phyloP scores from a whole-genome alignment of 1,140 invertebrate genomes.

The Drosophila baimaii region DNA sequence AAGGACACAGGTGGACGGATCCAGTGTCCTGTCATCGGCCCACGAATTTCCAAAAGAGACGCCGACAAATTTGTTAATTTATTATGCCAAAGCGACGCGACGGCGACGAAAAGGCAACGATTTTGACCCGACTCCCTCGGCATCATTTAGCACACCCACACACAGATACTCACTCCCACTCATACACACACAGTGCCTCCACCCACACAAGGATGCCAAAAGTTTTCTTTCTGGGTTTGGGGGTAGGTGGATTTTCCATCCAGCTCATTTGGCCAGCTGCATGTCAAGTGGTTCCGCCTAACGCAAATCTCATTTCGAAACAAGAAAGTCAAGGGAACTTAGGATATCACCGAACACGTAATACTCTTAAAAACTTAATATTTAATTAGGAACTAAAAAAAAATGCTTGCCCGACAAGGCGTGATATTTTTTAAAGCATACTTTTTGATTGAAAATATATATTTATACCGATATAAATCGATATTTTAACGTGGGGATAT shows the following conservation, averaged over 20 bases:
- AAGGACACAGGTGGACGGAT: constrained; percentile 72
- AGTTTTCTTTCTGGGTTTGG: constrained; percentile 25
- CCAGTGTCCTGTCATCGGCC: constrained; percentile 67
- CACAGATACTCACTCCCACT: constrained; percentile 6
- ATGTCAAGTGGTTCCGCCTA: constrained; percentile 68
- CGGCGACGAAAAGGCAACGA: constrained; percentile 42
- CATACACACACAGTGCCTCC: not conserved
- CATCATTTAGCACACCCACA: constrained; percentile 61
- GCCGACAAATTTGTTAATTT: constrained; percentile 82
- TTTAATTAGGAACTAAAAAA: not conserved
- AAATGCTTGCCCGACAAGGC: fast-evolving
- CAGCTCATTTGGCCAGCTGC: constrained; percentile 55
- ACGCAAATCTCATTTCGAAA: constrained; percentile 74
- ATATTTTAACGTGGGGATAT: no score
- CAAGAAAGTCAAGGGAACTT: constrained; percentile 33
- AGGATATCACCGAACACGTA: fast-evolving
- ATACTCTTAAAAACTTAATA: constrained; percentile 1
- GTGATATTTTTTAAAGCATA: not conserved
- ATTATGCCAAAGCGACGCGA: constrained; percentile 68
- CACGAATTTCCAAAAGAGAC: constrained; percentile 68
- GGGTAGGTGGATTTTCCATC: constrained; percentile 25
- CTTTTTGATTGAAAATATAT: no score
- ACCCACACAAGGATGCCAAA: constrained; percentile 47
- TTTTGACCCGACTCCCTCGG: constrained; percentile 48
- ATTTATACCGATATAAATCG: no score